Conservation (phyloP, 2,113 vertebrate genomes). For the Dissostichus mawsoni region DNA sequence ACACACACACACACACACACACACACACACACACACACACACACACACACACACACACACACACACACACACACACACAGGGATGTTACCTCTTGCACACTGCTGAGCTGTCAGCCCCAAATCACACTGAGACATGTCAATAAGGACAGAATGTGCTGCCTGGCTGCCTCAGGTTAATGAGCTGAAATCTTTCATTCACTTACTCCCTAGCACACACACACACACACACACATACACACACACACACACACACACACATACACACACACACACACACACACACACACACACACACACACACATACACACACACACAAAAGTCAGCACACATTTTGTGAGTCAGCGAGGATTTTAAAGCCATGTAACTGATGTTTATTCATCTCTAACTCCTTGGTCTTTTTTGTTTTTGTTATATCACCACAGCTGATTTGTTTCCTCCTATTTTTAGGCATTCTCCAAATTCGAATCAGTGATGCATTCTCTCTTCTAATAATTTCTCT, state of each 20-base stretch:
- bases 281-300: conserved; percentile 17
- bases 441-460: conserved; percentile 32
- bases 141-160: conserved; percentile 63
- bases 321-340: conserved; percentile 16
- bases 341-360: conserved; percentile 28
- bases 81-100: conserved; percentile 15
- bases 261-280: conserved; percentile 32
- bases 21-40: neutral
- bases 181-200: conserved; percentile 15
- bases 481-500: neutral
- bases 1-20: conserved; percentile 7
- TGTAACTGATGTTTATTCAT: conserved; percentile 43
- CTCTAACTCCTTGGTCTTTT: conserved; percentile 27
- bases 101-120: conserved; percentile 53
- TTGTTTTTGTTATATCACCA: conserved; percentile 40
- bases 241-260: conserved; percentile 16
- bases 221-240: conserved; percentile 15
- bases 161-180: conserved; percentile 75
- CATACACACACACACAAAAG: neutral
- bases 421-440: neutral
- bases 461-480: neutral
- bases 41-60: neutral
- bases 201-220: conserved; percentile 16
- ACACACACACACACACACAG: neutral
- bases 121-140: conserved; percentile 39